Percentiles rank a stretch among this genome's conserved stretches.
phyloP scores from a whole-genome alignment of 1,140 invertebrate genomes.

The Dolichoris vasculosae region DNA sequence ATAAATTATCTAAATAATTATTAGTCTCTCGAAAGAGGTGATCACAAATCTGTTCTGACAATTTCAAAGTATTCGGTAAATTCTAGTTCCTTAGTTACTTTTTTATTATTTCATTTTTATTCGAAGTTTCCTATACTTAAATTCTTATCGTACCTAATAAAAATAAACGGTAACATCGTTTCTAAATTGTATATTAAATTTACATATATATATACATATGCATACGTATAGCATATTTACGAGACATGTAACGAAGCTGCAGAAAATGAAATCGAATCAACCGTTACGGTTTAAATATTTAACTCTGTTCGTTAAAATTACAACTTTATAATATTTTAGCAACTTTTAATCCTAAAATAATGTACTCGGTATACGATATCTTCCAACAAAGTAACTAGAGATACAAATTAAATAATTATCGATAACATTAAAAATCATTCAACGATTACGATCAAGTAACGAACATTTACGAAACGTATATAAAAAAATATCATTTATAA shows the following conservation, averaged over 20 bases:
- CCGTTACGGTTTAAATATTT: not conserved
- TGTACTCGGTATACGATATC: not conserved
- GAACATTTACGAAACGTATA: not conserved
- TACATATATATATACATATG: not conserved
- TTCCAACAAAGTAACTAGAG: not conserved
- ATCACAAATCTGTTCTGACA: slow-evolving; percentile 49
- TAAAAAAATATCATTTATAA: not conserved
- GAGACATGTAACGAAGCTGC: not conserved
- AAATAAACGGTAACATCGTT: slow-evolving; percentile 9
- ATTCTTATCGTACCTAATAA: not conserved
- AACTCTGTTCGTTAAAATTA: not conserved
- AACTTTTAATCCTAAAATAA: not conserved
- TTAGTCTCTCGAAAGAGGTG: slow-evolving; percentile 39
- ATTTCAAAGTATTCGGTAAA: slow-evolving; percentile 46
- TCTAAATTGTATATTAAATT: not conserved
- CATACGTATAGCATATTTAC: too few relatives aligned
- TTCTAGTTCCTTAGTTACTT: not conserved
- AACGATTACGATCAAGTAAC: not conserved
- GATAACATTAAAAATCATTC: not conserved
- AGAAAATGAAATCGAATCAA: not conserved
- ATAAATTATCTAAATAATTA: slow-evolving; percentile 51
- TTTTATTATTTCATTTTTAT: not conserved
- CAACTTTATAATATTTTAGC: not conserved
- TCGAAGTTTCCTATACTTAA: not conserved
- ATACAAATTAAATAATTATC: not conserved